Percentiles rank a stretch among this genome's conserved stretches.
Conservation (phyloP, 2,888 invertebrate species). For the Drosophila atroscutellata region DNA sequence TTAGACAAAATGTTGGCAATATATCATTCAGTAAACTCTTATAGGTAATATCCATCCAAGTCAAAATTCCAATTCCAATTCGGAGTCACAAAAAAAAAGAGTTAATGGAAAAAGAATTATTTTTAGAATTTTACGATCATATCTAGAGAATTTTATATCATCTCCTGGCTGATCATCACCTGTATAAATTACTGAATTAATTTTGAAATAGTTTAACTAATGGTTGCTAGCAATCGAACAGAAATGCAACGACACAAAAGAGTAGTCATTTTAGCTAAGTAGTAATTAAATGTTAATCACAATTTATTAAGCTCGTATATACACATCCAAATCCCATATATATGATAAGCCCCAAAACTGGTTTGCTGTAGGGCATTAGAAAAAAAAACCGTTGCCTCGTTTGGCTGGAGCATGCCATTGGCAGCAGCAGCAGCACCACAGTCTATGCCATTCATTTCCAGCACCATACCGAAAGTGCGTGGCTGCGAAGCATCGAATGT, state of each 20-base stretch:
- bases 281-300: not conserved
- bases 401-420: slow-evolving; percentile 29
- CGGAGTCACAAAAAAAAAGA: not conserved
- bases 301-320: not conserved
- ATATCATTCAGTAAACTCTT: not conserved
- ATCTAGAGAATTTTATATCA: not conserved
- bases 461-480: not conserved
- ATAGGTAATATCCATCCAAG: not conserved
- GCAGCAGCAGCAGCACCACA: slow-evolving; percentile 10
- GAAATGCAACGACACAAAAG: not conserved
- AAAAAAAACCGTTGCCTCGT: slow-evolving; percentile 4
- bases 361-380: slow-evolving; percentile 9
- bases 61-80: not conserved
- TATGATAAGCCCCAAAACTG: not conserved
- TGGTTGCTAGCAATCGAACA: not conserved
- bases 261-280: not conserved
- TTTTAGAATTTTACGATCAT: not conserved
- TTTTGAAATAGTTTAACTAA: not conserved
- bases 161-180: not conserved
- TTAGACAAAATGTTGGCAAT: not conserved
- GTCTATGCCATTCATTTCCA: not conserved
- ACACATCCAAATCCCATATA: not conserved
- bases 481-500: slow-evolving; percentile 35
- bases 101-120: not conserved
- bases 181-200: not conserved